Base-by-base conservation (phyloP, 2,797 vertebrate genomes). In the Pelobates cultripes region DNA sequence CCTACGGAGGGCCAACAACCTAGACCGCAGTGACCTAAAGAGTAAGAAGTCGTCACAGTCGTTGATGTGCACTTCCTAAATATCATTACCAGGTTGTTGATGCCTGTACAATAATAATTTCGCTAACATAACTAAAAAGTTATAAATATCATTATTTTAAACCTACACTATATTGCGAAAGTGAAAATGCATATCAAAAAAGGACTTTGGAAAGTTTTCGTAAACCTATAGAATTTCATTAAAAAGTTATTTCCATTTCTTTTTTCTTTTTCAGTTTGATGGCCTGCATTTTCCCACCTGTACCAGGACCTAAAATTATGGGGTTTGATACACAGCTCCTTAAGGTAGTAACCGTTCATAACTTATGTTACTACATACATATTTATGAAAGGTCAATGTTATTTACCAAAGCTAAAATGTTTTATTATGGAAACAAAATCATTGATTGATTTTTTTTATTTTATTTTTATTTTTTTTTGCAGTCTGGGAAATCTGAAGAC, bases 271-370 rank as follows among this genome's bases (percentile, higher is more conserved):
- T 90, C 73, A 99, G 97, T 87, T 90, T 98, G 91, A 91, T 96
- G 89, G 90, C 91, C 73, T 96, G 89, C 81, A 88, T 99, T 82
- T 89, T 99, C 74, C 97, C 97, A 14, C 97, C 97, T 7, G 93
- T 99, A 86, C 97, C 97, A 1, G 96, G 96, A 84, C 97, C 97
- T 1, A 99, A 97, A 92, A 99, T 99, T 86, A 97, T 94, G 93
- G 97, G 97, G 89, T 95, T 99, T 89, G 97, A 99, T 89, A 88
- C 94, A 44, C 93, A 96, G 75, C 92, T 97, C 44, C 91, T 98
- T 13, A 96, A 98, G 95, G 97, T 97, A 92, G 93, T 73, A 82
- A 6, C 10, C 10, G 10, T 51, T 51, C 47, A 6, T 51, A 51
- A 6, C 47, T 4, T 57, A 14, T 12, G 13, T 2, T 15, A 57